Conservation (phyloP, 2,797 vertebrate species). For the Centroberyx gerrardi region DNA sequence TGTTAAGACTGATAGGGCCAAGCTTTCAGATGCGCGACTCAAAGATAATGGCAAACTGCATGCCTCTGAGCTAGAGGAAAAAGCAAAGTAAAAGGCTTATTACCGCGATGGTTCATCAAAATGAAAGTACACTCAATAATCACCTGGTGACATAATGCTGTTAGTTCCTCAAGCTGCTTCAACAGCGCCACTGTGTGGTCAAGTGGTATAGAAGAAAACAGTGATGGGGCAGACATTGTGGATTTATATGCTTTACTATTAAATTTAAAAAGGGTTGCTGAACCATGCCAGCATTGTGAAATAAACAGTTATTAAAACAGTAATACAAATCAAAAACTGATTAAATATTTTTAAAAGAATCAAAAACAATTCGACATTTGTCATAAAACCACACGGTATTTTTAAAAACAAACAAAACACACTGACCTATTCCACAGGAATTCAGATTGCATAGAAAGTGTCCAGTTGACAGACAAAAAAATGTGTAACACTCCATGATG, state of each 20-base stretch:
- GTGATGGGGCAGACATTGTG: background rate
- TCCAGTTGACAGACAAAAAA: background rate
- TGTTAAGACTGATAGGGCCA: slow-evolving; percentile 1
- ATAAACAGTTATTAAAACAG: background rate
- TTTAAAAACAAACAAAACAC: slow-evolving; percentile 23
- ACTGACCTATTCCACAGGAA: slow-evolving; percentile 23
- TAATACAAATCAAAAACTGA: background rate
- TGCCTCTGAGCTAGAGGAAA: slow-evolving; percentile 6
- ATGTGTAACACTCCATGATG: background rate
- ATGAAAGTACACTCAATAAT: slow-evolving; percentile 44
- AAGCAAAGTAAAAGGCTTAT: slow-evolving; percentile 4
- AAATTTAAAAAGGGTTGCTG: slow-evolving; percentile 2
- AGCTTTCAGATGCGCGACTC: background rate
- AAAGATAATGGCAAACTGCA: slow-evolving; percentile 4
- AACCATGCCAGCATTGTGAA: background rate
- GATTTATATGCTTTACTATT: slow-evolving; percentile 35
- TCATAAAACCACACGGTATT: slow-evolving; percentile 31
- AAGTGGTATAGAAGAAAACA: slow-evolving; percentile 11
- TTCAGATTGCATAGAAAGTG: slow-evolving; percentile 23
- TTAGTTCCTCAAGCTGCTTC: slow-evolving; percentile 27
- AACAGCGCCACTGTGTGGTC: slow-evolving; percentile 68
- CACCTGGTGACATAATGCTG: slow-evolving; percentile 52
- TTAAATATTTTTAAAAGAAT: background rate
- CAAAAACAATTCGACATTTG: background rate
- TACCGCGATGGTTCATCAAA: slow-evolving; percentile 20